Percentiles rank a stretch among this genome's conserved stretches.
Evolutionary conservation across 2,888 invertebrate species (phyloP).

Genomic region (Aromia moschata): DNA sequence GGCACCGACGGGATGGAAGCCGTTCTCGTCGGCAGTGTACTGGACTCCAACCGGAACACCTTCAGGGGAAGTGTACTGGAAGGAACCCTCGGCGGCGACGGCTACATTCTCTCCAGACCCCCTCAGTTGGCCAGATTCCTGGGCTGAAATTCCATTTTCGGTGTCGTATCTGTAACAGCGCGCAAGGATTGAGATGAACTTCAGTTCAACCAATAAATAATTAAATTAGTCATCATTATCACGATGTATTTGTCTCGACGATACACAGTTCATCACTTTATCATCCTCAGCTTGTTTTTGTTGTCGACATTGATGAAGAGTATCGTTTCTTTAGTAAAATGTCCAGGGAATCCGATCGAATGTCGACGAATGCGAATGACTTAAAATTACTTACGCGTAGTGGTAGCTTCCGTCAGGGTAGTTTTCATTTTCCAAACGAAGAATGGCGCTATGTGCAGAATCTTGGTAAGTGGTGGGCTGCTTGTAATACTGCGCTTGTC

Average conservation of each 20-base stretch:
- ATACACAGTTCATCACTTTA: too few relatives aligned
- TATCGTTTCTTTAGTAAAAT: too few relatives aligned
- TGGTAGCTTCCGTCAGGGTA: not conserved
- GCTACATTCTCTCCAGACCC: slow-evolving; percentile 66
- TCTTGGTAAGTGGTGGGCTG: not conserved
- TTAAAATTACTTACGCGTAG: slow-evolving; percentile 1
- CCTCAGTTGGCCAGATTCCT: slow-evolving; percentile 14
- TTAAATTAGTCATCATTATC: too few relatives aligned
- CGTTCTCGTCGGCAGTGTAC: slow-evolving; percentile 80
- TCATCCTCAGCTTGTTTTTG: too few relatives aligned
- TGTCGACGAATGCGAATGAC: too few relatives aligned
- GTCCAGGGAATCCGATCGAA: too few relatives aligned
- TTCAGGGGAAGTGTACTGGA: slow-evolving; percentile 67
- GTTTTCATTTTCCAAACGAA: not conserved
- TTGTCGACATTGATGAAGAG: too few relatives aligned
- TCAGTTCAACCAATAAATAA: too few relatives aligned
- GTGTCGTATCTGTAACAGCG: slow-evolving; percentile 30
- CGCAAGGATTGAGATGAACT: too few relatives aligned
- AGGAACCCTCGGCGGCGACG: slow-evolving; percentile 77
- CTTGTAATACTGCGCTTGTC: not conserved
- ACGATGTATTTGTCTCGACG: too few relatives aligned
- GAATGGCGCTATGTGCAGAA: not conserved
- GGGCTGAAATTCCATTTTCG: slow-evolving; percentile 24
- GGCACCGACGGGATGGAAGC: slow-evolving; percentile 72
- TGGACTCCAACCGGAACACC: slow-evolving; percentile 67